phyloP scores from a whole-genome alignment of 2,888 invertebrate species.

The Trachelus troglodyta region DNA sequence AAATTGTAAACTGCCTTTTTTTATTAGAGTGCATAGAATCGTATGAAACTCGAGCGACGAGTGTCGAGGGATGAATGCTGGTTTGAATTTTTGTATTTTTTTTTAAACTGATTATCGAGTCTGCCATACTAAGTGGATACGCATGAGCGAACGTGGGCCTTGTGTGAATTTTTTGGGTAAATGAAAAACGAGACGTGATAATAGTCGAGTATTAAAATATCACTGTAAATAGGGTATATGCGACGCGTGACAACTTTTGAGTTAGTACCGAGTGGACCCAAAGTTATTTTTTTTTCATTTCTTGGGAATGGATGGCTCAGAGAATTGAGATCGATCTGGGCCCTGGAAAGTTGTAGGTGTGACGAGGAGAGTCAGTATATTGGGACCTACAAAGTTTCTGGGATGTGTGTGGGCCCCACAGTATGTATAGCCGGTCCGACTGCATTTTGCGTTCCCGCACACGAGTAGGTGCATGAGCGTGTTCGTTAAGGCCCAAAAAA shows the following conservation, averaged over 20 bases:
- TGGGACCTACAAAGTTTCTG: slow-evolving; percentile 31
- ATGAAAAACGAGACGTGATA: not conserved
- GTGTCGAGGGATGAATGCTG: not conserved
- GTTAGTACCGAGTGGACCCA: not conserved
- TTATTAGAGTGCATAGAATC: not conserved
- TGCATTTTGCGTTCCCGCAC: slow-evolving; percentile 46
- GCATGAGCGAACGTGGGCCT: not conserved
- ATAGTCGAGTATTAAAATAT: not conserved
- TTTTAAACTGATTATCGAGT: not conserved
- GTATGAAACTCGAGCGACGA: not conserved
- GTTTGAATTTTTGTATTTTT: not conserved
- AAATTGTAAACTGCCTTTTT: not conserved
- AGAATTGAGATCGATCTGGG: not conserved
- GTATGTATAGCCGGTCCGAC: slow-evolving; percentile 51
- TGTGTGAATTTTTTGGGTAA: not conserved
- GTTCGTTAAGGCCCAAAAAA: not conserved
- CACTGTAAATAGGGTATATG: not conserved
- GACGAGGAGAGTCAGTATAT: slow-evolving; percentile 6
- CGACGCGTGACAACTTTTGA: not conserved
- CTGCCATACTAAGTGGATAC: not conserved
- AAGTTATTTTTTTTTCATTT: not conserved
- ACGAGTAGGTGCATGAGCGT: slow-evolving; percentile 8
- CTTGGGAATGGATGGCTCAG: not conserved
- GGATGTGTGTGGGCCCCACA: slow-evolving; percentile 16
- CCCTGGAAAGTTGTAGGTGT: slow-evolving; percentile 4